Base-by-base conservation (phyloP, 2,797 vertebrate species). In the Ceyx erithaca region DNA sequence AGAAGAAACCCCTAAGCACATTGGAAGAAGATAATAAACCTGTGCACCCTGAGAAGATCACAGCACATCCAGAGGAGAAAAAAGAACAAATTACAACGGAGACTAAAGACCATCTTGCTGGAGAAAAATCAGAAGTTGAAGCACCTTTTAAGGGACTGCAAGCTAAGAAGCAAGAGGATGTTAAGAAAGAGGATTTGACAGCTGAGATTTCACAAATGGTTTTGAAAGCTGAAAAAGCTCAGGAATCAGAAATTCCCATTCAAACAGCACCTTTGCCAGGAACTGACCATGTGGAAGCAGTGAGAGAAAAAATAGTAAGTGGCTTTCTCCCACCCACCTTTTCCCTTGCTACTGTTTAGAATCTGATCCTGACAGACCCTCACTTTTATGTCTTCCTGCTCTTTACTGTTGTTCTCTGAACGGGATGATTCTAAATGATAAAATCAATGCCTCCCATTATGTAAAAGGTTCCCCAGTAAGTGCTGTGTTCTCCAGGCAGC, bases 231-330 rank as follows among this genome's bases (percentile, higher is more conserved):
- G 94, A 97, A 81, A 97, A 94, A 88, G 75, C 73, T 70, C 93
- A 93, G 54, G 83, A 88, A 52, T 49, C 73, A 45, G 84, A 85
- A 84, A 93, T 66, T 43, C 73, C 80, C 89, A 77, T 92, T 76
- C 94, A 93, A 91, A 71, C 58, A 92, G 52, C 91, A 41, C 67
- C 84, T 92, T 31, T 95, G 69, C 95, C 93, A 92, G 98, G 97
- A 95, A 49, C 97, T 30, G 97, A 91, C 91, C 95, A 87, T 20
- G 88, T 96, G 90, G 98, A 98, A 93, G 67, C 96, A 83, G 92
- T 94, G 48, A 96, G 75, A 96, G 97, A 97, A 63, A 97, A 97
- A 97, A 31, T 18, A 71, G 98, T 98, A 97, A 98, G 98, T 97
- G 63, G 6, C 85, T 92, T 75, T 84, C 35, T 91, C 48, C 10